A percentile compares a stretch with the other conserved stretches of the same genome.
Evolutionary conservation across 2,888 invertebrate genomes (phyloP).

Genomic region (Harpalus rubripes): DNA sequence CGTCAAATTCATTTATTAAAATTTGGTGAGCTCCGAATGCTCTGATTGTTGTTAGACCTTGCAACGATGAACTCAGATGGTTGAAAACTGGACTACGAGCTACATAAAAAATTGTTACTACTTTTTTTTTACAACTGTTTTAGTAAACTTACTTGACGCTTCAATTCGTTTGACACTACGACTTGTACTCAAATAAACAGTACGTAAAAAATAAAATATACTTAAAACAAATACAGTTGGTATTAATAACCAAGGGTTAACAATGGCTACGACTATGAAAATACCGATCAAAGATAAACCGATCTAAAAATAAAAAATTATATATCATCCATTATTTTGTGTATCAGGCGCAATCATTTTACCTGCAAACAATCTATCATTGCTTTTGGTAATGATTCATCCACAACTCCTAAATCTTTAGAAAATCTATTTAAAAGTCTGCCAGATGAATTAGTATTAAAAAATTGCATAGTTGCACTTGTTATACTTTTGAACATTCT

Average conservation of each 20-base stretch:
- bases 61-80: constrained; percentile 85
- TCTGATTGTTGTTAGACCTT: constrained; percentile 87
- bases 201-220: constrained; percentile 83
- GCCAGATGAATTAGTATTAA: constrained; percentile 83
- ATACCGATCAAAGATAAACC: constrained; percentile 83
- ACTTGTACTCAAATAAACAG: constrained; percentile 85
- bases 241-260: constrained; percentile 84
- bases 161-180: constrained; percentile 86
- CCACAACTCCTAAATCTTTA: constrained; percentile 84
- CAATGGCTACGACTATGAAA: constrained; percentile 83
- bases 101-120: constrained; percentile 72
- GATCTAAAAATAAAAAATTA: constrained; percentile 77
- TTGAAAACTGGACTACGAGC: constrained; percentile 88
- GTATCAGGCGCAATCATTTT: not conserved
- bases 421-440: constrained; percentile 85
- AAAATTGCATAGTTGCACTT: constrained; percentile 83
- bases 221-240: constrained; percentile 82
- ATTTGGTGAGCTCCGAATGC: constrained; percentile 82
- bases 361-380: constrained; percentile 78
- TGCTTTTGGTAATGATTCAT: constrained; percentile 78
- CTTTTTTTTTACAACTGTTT: not conserved
- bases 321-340: too few relatives aligned
- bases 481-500: constrained; percentile 79
- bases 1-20: constrained; percentile 81
- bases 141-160: constrained; percentile 80